phyloP scores from a whole-genome alignment of 64 coral and sea anemone species.

The Acropora tenuis region DNA sequence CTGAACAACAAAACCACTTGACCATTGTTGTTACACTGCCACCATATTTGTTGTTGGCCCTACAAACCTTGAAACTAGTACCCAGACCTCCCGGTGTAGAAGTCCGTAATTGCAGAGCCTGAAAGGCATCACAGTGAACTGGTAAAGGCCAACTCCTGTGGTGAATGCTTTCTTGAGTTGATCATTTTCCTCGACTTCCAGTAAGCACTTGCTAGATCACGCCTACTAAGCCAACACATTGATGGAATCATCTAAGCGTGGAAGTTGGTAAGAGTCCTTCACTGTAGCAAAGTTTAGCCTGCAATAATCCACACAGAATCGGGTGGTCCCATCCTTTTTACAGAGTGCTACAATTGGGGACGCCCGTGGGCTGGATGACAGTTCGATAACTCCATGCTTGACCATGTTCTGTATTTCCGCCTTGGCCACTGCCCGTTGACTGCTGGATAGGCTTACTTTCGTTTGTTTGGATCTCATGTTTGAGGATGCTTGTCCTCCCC shows the following conservation, averaged over 20 bases:
- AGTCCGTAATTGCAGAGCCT: background rate
- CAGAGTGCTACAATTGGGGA: constrained; percentile 12
- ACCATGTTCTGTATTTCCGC: background rate
- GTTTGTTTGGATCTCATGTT: background rate
- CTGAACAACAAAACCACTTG: too few relatives aligned
- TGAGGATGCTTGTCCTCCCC: constrained; percentile 6
- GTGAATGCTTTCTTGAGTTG: background rate
- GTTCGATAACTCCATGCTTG: constrained; percentile 5
- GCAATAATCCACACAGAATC: constrained; percentile 41
- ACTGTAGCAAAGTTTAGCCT: constrained; percentile 18
- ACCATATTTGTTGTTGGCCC: too few relatives aligned
- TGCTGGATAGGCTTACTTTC: background rate
- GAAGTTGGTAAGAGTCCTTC: background rate
- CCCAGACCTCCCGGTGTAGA: too few relatives aligned
- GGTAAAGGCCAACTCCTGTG: constrained; percentile 23
- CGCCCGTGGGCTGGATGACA: constrained; percentile 11
- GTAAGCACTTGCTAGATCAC: background rate
- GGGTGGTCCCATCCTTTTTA: constrained; percentile 37
- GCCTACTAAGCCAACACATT: background rate
- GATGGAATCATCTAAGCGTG: background rate
- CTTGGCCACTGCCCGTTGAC: background rate
- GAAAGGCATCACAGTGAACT: constrained; percentile 61
- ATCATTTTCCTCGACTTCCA: background rate
- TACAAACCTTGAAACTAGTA: too few relatives aligned
- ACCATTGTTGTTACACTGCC: too few relatives aligned